phyloP scores from a whole-genome alignment of 23 tunicate genomes.

The Ciona savignyi region DNA sequence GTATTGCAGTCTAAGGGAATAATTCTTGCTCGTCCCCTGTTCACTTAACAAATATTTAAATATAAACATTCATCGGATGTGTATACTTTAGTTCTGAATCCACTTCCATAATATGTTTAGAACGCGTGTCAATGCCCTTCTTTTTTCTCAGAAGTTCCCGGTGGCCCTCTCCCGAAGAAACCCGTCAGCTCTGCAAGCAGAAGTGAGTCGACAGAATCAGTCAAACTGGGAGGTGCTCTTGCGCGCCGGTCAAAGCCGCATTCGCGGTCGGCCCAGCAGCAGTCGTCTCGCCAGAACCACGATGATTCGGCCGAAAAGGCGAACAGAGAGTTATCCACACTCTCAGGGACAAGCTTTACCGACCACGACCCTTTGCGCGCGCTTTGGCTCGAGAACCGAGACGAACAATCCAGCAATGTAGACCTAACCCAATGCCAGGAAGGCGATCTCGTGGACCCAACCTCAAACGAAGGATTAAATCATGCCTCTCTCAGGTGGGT shows the following conservation, averaged over 20 bases:
- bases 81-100: no score
- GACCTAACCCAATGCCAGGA: not conserved
- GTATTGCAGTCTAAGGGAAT: no score
- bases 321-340: not conserved
- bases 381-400: not conserved
- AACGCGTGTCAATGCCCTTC: not conserved
- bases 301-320: not conserved
- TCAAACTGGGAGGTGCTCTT: not conserved
- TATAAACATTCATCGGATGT: no score
- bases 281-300: not conserved
- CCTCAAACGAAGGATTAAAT: not conserved
- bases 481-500: not conserved
- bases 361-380: not conserved
- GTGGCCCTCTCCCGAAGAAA: not conserved
- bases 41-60: no score
- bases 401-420: not conserved
- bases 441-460: not conserved
- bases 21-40: no score
- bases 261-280: not conserved
- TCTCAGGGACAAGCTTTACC: not conserved
- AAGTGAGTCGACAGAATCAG: not conserved
- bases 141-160: not conserved
- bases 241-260: not conserved
- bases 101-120: no score
- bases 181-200: not conserved